Evolutionary conservation across 1,140 invertebrate genomes (phyloP).

Genomic region (Microplitis demolitor): DNA sequence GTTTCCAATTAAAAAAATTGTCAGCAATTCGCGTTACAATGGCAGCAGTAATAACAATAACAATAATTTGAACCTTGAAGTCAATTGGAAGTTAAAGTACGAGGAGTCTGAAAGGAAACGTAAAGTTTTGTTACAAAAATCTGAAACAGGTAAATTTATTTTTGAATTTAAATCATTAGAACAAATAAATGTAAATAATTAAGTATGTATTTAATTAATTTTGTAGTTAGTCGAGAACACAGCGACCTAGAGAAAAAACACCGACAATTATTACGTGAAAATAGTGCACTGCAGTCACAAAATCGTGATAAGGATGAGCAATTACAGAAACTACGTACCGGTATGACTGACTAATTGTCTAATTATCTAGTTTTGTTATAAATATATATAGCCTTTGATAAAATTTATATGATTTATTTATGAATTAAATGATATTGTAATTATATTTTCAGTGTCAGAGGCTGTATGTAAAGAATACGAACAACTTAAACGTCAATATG

Average conservation of each 20-base stretch:
- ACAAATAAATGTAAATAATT: not conserved
- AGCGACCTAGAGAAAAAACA: constrained; percentile 67
- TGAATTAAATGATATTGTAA: constrained; percentile 16
- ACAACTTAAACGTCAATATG: constrained; percentile 72
- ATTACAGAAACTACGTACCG: constrained; percentile 65
- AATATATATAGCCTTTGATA: not conserved
- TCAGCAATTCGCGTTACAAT: not conserved
- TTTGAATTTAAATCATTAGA: not conserved
- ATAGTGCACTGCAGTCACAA: constrained; percentile 64
- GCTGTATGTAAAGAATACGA: constrained; percentile 75
- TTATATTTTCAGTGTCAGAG: constrained; percentile 65
- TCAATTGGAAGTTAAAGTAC: constrained; percentile 69
- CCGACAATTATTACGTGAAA: constrained; percentile 64
- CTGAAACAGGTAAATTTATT: constrained; percentile 66
- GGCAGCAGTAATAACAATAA: constrained; percentile 18
- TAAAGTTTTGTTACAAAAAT: constrained; percentile 68
- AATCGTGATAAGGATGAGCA: constrained; percentile 67
- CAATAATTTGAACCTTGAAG: constrained; percentile 20
- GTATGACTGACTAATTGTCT: constrained; percentile 36
- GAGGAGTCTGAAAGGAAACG: constrained; percentile 71
- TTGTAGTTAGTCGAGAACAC: constrained; percentile 66
- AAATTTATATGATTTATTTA: not conserved
- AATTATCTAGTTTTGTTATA: not conserved
- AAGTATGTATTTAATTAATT: constrained; percentile 24
- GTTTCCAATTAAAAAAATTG: constrained; percentile 5